Conservation (phyloP, 2,797 vertebrate species). For the Eulemur mongoz region DNA sequence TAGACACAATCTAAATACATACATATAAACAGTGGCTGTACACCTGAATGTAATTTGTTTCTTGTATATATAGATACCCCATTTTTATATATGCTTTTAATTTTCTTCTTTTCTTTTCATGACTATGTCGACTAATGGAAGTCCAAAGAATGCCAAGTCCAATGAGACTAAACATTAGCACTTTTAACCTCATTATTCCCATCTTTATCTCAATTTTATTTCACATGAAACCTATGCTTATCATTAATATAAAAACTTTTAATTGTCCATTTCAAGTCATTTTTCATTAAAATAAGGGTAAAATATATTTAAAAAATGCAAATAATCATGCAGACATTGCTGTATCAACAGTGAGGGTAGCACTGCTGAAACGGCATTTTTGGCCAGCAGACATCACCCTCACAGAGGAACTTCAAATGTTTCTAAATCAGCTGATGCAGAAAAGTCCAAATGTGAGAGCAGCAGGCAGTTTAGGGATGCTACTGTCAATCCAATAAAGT, state of each 20-base stretch:
- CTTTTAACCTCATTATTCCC: not conserved
- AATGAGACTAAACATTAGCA: not conserved
- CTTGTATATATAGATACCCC: not conserved
- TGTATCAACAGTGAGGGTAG: not conserved
- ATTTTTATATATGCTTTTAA: not conserved
- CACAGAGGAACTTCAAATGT: not conserved
- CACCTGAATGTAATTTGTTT: not conserved
- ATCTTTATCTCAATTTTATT: not conserved
- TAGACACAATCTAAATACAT: not conserved
- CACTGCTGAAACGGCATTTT: not conserved
- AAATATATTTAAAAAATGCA: not conserved
- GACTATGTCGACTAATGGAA: not conserved
- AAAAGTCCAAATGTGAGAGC: not conserved
- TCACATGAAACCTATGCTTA: not conserved
- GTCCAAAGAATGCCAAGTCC: not conserved
- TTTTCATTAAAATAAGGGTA: constrained; percentile 8
- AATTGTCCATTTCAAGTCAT: not conserved
- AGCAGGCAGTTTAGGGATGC: not conserved
- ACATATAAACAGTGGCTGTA: not conserved
- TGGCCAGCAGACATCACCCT: not conserved
- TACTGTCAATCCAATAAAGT: not conserved
- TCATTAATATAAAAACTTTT: not conserved
- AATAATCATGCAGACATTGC: not conserved
- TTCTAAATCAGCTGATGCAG: not conserved
- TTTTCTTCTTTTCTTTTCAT: not conserved